A percentile compares a stretch with the other conserved stretches of the same genome.
Conservation (phyloP, 2,797 vertebrate species). For the Sebastes taczanowskii region DNA sequence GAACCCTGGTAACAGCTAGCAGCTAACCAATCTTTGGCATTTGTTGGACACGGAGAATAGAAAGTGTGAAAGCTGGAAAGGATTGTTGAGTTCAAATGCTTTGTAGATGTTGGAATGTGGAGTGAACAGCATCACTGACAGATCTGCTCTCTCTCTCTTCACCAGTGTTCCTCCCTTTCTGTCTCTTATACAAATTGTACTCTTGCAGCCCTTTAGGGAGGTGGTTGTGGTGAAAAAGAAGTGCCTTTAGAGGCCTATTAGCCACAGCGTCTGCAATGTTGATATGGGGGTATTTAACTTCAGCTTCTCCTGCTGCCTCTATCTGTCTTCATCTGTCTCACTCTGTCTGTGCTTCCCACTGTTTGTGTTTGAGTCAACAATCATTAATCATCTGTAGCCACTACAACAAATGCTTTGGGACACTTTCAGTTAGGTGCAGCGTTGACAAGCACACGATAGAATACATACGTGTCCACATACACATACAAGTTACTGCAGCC, state of each 20-base stretch:
- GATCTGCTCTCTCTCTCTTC: constrained; percentile 4
- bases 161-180: not conserved
- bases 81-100: constrained; percentile 5
- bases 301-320: constrained; percentile 66
- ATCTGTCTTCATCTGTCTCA: constrained; percentile 74
- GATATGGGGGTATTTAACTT: constrained; percentile 71
- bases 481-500: not conserved
- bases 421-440: constrained; percentile 45
- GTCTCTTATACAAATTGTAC: constrained; percentile 33
- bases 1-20: not conserved
- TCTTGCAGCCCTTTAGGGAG: constrained; percentile 45
- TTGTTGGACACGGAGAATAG: not conserved
- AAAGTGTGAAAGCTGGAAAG: not conserved
- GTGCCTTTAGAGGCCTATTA: constrained; percentile 69
- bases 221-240: constrained; percentile 56
- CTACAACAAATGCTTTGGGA: constrained; percentile 59
- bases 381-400: constrained; percentile 69
- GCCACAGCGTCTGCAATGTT: constrained; percentile 61
- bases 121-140: not conserved
- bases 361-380: constrained; percentile 75
- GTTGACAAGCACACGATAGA: constrained; percentile 26
- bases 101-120: not conserved
- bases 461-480: not conserved
- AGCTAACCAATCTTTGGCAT: not conserved
- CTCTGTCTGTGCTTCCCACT: constrained; percentile 60